phyloP scores from a whole-genome alignment of 2,888 invertebrate genomes.

The Agonopterix heracliana region DNA sequence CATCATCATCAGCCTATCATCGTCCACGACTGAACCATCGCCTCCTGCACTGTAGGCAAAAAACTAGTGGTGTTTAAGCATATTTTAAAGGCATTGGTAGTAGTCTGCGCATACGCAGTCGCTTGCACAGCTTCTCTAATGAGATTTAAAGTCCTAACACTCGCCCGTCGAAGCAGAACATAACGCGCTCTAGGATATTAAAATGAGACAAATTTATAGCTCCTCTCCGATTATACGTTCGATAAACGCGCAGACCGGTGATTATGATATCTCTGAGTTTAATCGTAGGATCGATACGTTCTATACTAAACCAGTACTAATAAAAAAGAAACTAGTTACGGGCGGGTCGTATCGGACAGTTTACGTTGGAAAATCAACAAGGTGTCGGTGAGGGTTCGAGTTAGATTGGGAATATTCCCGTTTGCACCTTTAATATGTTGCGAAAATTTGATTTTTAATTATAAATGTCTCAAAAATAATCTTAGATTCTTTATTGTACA shows the following conservation, averaged over 20 bases:
- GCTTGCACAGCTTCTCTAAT: slow-evolving; percentile 31
- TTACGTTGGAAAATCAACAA: slow-evolving; percentile 72
- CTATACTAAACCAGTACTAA: slow-evolving; percentile 71
- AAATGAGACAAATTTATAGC: slow-evolving; percentile 75
- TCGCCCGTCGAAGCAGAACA: slow-evolving; percentile 47
- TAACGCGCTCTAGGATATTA: slow-evolving; percentile 68
- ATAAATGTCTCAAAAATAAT: no score
- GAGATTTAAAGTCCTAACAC: slow-evolving; percentile 48
- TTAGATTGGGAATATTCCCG: slow-evolving; percentile 13
- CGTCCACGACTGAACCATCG: no score
- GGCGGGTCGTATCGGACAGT: slow-evolving; percentile 61
- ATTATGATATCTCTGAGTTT: slow-evolving; percentile 73
- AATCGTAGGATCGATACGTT: slow-evolving; percentile 73
- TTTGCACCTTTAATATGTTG: background rate
- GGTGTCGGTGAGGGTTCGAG: slow-evolving; percentile 44
- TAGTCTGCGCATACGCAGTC: no score
- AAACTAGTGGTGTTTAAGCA: no score
- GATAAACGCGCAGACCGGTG: slow-evolving; percentile 74
- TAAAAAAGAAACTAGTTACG: slow-evolving; percentile 73
- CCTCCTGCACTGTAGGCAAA: no score
- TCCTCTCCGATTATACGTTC: slow-evolving; percentile 68
- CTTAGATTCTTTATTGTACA: no score
- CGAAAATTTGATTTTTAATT: no score
- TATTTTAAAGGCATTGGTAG: no score
- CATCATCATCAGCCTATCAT: no score